Evolutionary conservation across 2,888 invertebrate genomes (phyloP).

Genomic region (Serrognathus titanus): DNA sequence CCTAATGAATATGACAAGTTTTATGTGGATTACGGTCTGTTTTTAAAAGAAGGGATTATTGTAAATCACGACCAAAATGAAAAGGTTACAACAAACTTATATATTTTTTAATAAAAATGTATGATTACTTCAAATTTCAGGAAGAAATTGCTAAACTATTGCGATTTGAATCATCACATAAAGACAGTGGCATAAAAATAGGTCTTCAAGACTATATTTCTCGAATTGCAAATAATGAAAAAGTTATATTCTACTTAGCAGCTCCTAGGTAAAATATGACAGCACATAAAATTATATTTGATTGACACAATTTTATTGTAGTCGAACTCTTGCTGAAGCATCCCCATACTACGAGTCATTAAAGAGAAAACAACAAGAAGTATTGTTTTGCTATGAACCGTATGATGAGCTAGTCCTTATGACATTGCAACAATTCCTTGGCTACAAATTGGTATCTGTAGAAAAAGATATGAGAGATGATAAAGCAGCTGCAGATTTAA

Average conservation of each 20-base stretch:
- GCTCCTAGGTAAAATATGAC: conserved; percentile 73
- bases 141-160: conserved; percentile 88
- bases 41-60: conserved; percentile 94
- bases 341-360: conserved; percentile 95
- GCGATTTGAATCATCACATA: conserved; percentile 86
- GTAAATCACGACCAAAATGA: conserved; percentile 75
- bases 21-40: conserved; percentile 88
- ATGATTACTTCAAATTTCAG: conserved; percentile 47
- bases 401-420: conserved; percentile 93
- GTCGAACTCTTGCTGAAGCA: conserved; percentile 86
- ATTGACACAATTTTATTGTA: conserved; percentile 45
- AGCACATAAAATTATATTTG: neutral
- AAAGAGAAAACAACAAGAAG: conserved; percentile 83
- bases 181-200: conserved; percentile 66
- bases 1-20: conserved; percentile 77
- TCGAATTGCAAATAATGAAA: conserved; percentile 71
- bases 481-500: conserved; percentile 54
- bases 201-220: conserved; percentile 75
- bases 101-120: neutral
- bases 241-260: conserved; percentile 87
- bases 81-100: conserved; percentile 57
- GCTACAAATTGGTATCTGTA: conserved; percentile 75
- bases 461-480: conserved; percentile 90
- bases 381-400: conserved; percentile 94
- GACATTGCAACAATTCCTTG: conserved; percentile 80